Evolutionary conservation across 2,888 invertebrate species (phyloP).

Genomic region (Cyclophora albipunctata): DNA sequence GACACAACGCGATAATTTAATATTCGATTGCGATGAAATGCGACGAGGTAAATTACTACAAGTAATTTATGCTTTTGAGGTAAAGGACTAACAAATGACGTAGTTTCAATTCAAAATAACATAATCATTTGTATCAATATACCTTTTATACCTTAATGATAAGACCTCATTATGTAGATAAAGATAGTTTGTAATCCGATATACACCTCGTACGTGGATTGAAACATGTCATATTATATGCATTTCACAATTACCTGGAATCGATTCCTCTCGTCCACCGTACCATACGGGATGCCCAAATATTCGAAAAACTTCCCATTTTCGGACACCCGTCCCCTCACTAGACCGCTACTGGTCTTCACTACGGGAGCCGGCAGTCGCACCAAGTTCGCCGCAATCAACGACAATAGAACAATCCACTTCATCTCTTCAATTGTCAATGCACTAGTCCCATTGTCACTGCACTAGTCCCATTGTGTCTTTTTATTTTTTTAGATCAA

Average conservation of each 20-base stretch:
- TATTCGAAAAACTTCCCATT: constrained; percentile 52
- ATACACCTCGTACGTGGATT: too few species aligned
- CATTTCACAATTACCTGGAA: constrained; percentile 41
- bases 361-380: constrained; percentile 55
- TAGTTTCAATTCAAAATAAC: too few species aligned
- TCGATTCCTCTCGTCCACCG: constrained; percentile 47
- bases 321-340: constrained; percentile 49
- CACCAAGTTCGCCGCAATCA: constrained; percentile 49
- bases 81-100: too few species aligned
- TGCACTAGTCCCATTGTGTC: background rate
- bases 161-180: too few species aligned
- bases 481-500: background rate
- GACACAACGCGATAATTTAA: too few species aligned
- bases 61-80: too few species aligned
- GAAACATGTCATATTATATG: too few species aligned
- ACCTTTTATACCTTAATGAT: too few species aligned
- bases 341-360: constrained; percentile 37
- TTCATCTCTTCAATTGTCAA: constrained; percentile 32
- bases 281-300: constrained; percentile 60
- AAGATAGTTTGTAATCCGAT: too few species aligned
- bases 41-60: too few species aligned
- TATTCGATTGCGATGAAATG: too few species aligned
- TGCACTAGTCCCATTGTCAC: background rate
- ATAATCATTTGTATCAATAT: too few species aligned
- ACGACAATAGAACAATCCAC: constrained; percentile 49